Conservation (phyloP, 2,888 invertebrate genomes). For the Cartodere bifasciata region DNA sequence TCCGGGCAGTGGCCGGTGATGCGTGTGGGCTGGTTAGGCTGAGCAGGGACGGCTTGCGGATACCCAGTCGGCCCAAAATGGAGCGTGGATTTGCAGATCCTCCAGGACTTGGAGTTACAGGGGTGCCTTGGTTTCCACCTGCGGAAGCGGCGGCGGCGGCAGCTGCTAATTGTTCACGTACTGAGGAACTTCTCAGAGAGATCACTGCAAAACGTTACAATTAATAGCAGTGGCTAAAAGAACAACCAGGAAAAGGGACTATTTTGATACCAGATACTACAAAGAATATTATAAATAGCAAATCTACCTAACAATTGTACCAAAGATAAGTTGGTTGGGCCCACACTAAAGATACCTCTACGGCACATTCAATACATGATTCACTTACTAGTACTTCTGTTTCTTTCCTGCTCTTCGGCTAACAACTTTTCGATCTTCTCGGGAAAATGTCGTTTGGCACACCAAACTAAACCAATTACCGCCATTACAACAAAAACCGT, state of each 20-base stretch:
- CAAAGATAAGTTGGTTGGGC: too few relatives aligned
- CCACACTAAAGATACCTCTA: conserved; percentile 1
- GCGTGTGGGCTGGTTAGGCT: conserved; percentile 59
- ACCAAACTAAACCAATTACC: conserved; percentile 69
- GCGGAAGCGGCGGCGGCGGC: conserved; percentile 34
- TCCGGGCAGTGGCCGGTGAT: conserved; percentile 56
- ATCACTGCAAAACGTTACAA: conserved; percentile 22
- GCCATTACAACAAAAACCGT: conserved; percentile 70
- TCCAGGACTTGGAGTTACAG: conserved; percentile 34
- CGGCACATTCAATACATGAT: conserved; percentile 2
- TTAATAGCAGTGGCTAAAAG: too few relatives aligned
- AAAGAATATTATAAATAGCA: too few relatives aligned
- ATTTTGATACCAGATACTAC: too few relatives aligned
- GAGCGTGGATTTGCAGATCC: conserved; percentile 46
- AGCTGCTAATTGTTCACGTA: conserved; percentile 43
- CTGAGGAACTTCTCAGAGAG: conserved; percentile 41
- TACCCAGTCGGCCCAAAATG: conserved; percentile 72
- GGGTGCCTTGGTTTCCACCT: conserved; percentile 33
- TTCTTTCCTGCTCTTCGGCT: conserved; percentile 65
- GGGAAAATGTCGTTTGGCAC: conserved; percentile 74
- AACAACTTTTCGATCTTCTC: conserved; percentile 74
- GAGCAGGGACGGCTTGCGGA: conserved; percentile 77
- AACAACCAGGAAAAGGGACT: too few relatives aligned
- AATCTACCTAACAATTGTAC: too few relatives aligned
- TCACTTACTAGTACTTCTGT: conserved; percentile 36